Evolutionary conservation across 1,140 invertebrate genomes (phyloP).

Genomic region (Nasonia vitripennis): DNA sequence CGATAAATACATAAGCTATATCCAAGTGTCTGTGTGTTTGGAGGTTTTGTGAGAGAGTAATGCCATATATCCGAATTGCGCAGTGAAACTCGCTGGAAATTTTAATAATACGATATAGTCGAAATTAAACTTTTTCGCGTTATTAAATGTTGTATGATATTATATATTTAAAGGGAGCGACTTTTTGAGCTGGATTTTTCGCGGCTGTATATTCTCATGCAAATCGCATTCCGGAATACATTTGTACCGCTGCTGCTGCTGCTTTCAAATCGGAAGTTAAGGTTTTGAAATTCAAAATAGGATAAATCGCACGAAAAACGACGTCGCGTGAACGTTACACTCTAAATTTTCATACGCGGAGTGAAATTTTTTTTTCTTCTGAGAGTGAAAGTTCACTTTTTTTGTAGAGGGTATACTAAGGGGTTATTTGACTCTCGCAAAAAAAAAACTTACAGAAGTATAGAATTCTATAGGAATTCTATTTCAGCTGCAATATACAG

Average conservation of each 20-base stretch:
- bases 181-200: neutral
- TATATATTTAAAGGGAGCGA: neutral
- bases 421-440: too few relatives aligned
- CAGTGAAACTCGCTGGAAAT: too few relatives aligned
- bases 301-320: neutral
- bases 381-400: too few relatives aligned
- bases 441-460: too few relatives aligned
- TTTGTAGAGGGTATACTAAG: too few relatives aligned
- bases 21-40: neutral
- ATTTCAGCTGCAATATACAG: too few relatives aligned
- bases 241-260: neutral
- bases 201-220: neutral
- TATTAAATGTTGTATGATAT: neutral
- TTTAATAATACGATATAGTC: neutral
- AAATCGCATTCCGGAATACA: neutral
- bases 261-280: neutral
- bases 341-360: neutral
- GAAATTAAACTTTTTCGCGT: neutral
- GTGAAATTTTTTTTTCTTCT: neutral
- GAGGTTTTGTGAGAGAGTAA: neutral
- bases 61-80: neutral
- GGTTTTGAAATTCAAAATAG: slow-evolving; percentile 1
- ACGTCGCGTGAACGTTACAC: neutral
- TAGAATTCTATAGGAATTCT: too few relatives aligned
- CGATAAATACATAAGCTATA: slow-evolving; percentile 17